Percentiles rank a stretch among this genome's conserved stretches.
Evolutionary conservation across 2,113 vertebrate genomes (phyloP).

Genomic region (Galeopterus variegatus): DNA sequence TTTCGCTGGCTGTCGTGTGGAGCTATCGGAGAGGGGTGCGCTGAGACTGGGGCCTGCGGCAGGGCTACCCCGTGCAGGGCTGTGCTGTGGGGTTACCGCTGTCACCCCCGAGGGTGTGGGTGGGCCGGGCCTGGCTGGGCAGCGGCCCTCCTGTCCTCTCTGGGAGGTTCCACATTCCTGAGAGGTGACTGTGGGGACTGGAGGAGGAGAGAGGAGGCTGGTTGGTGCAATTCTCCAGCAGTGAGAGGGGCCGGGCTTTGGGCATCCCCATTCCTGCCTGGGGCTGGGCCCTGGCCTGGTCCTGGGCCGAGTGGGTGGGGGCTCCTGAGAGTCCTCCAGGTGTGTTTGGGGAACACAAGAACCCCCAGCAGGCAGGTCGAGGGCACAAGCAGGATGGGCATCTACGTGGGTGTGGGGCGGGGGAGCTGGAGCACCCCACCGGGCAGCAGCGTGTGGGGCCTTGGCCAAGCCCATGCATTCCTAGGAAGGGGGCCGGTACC

Average conservation of each 20-base stretch:
- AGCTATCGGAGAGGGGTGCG: too few relatives aligned
- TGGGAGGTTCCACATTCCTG: conserved; percentile 5
- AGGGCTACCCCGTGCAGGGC: not conserved
- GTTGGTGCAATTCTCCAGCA: too few relatives aligned
- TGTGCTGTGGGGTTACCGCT: not conserved
- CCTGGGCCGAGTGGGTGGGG: not conserved
- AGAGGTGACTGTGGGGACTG: conserved; percentile 14
- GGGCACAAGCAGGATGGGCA: too few relatives aligned
- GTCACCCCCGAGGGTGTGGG: not conserved
- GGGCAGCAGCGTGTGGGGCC: too few relatives aligned
- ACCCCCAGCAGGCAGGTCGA: not conserved
- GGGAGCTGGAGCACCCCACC: too few relatives aligned
- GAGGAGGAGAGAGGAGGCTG: not conserved
- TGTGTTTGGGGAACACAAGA: not conserved
- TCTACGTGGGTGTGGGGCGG: too few relatives aligned
- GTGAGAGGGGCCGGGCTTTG: accelerated
- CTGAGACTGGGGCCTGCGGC: not conserved
- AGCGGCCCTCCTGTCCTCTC: not conserved
- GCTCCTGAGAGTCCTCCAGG: not conserved
- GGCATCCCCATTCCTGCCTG: not conserved
- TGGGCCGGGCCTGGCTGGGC: not conserved
- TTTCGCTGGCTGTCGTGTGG: not conserved
- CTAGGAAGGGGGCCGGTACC: too few relatives aligned
- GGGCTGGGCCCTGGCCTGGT: not conserved
- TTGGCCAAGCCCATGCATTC: too few relatives aligned